Percentiles rank a stretch among this genome's conserved stretches.
Evolutionary conservation across 2,888 invertebrate species (phyloP).

Genomic region (Cerastis leucographa): DNA sequence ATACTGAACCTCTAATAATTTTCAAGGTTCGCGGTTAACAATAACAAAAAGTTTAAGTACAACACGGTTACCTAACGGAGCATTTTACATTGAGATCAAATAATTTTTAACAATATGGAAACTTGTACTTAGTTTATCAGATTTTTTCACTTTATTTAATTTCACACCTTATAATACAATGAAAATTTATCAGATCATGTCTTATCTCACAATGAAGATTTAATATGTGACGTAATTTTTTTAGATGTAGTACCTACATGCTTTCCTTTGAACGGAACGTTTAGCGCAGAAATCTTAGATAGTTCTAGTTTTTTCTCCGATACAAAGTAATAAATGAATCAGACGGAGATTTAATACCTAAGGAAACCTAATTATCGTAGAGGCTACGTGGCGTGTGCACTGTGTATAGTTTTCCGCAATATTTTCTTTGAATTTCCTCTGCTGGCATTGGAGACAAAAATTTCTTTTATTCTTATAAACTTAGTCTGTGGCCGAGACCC

Average conservation of each 20-base stretch:
- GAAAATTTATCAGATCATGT: conserved; percentile 19
- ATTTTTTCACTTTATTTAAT: conserved; percentile 21
- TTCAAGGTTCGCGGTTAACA: conserved; percentile 72
- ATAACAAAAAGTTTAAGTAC: conserved; percentile 66
- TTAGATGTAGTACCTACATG: not conserved
- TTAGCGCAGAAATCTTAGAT: not conserved
- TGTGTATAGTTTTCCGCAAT: not conserved
- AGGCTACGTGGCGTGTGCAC: not conserved
- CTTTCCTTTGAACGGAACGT: not conserved
- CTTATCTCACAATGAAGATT: conserved; percentile 27
- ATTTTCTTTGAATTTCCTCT: not conserved
- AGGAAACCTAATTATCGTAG: not conserved
- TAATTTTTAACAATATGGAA: conserved; percentile 15
- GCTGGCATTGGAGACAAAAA: no score
- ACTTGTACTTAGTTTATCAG: conserved; percentile 4
- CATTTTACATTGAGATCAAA: conserved; percentile 30
- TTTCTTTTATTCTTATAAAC: no score
- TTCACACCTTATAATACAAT: conserved; percentile 23
- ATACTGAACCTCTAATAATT: conserved; percentile 70
- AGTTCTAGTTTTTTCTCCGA: not conserved
- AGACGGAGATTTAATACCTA: not conserved
- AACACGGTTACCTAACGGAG: conserved; percentile 59
- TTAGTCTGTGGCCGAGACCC: not conserved
- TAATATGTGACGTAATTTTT: conserved; percentile 21
- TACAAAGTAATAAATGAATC: not conserved